Base-by-base conservation (phyloP, 2,797 vertebrate species). In the Anomalospiza imberbis region DNA sequence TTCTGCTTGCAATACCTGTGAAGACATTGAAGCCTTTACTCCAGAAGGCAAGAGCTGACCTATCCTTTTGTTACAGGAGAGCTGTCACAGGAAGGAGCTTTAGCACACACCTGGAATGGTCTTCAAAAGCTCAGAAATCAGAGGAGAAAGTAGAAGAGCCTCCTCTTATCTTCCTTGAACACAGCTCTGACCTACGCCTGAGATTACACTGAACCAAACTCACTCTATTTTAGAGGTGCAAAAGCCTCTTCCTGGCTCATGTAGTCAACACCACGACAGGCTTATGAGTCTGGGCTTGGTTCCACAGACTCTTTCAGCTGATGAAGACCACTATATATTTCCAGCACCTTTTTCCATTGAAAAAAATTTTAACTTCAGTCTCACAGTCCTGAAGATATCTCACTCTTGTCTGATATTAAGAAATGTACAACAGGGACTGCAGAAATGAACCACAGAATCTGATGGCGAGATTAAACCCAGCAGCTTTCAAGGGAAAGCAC, bases 381-480 rank as follows among this genome's bases (percentile, higher is more conserved):
- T 89, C 36, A 15, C 21, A 77, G 85, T 94, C 68, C 78, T 82
- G 83, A 92, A 94, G 77, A 91, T 91, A 95, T 94, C 94, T 96
- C 83, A 68, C 81, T 94, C 32, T 17, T 84, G 80, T 86, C 88
- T 93, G 79, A 91, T 94, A 95, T 95, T 94, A 93, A 82, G 91
- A 94, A 95, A 85, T 0, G 3, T 90, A 85, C 95, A 94, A 65
- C 68, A 89, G 85, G 85, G 94, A 95, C 70, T 50, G 42, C 42
- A 93, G 88, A 87, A 95, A 93, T 88, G 90, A 94, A 91, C 94
- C 71, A 74, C 57, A 89, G 66, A 38, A 48, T 80, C 66, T 54
- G 71, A 94, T 70, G 88, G 81, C 60, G 81, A 96, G 88, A 95
- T 93, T 94, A 95, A 94, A 89, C 40, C 61, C 90, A 94, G 77